Evolutionary conservation across 1,140 invertebrate genomes (phyloP).

Genomic region (Stratiolaelaps scimitus): DNA sequence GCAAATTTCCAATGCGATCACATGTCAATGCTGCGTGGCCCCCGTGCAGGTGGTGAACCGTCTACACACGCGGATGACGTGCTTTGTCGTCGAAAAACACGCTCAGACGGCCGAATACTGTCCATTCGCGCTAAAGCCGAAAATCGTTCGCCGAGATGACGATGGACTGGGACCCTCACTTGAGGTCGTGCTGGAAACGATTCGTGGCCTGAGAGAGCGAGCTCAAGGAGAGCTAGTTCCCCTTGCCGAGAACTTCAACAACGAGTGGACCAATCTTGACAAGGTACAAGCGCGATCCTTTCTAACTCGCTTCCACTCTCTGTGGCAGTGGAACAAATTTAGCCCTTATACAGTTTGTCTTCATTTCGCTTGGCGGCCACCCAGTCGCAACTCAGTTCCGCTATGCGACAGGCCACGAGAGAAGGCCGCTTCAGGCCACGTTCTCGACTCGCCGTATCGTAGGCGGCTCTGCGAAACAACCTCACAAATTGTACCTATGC

Average conservation of each 20-base stretch:
- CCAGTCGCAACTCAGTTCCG: no score
- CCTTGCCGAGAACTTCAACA: constrained; percentile 9
- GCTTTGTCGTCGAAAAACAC: constrained; percentile 22
- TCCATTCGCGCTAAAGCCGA: constrained; percentile 3
- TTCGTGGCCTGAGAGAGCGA: neutral
- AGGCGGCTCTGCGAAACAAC: neutral
- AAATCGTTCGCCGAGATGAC: neutral
- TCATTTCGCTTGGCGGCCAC: no score
- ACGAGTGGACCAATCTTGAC: constrained; percentile 1
- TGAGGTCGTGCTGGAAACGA: neutral
- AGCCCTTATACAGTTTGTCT: no score
- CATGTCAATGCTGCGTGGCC: no score
- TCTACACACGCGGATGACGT: neutral
- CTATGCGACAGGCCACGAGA: no score
- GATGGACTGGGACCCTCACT: neutral
- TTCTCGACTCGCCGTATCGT: no score
- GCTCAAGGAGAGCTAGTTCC: neutral
- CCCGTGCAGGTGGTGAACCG: neutral
- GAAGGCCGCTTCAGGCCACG: no score
- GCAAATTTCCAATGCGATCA: no score
- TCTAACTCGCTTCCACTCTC: no score
- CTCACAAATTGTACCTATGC: neutral
- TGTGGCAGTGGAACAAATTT: no score
- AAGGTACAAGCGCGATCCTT: constrained; percentile 1
- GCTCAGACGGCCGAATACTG: constrained; percentile 5